phyloP scores from a whole-genome alignment of 2,888 invertebrate genomes.

The Noctua janthina region DNA sequence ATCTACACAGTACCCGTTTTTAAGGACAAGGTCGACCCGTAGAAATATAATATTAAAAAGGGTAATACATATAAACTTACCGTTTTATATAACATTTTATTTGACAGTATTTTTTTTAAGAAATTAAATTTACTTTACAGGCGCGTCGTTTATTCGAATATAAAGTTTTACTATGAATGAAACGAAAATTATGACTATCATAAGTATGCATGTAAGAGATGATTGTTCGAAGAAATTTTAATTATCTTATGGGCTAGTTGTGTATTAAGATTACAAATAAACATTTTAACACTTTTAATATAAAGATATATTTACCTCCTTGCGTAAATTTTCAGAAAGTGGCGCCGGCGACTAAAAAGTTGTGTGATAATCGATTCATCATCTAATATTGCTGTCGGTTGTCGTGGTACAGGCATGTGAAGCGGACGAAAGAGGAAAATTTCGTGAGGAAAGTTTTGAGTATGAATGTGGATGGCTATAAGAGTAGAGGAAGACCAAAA shows the following conservation, averaged over 20 bases:
- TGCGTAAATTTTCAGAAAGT: not conserved
- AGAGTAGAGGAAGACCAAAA: not conserved
- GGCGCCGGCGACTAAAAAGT: not conserved
- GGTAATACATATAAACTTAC: conserved; percentile 21
- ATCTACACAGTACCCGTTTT: not conserved
- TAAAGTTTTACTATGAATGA: not conserved
- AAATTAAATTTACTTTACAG: conserved; percentile 17
- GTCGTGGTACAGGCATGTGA: not conserved
- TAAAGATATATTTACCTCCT: not conserved
- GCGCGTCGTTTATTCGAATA: not conserved
- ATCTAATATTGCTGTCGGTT: too few species aligned
- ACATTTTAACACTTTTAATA: not conserved
- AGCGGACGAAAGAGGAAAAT: not conserved
- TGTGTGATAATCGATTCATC: not conserved
- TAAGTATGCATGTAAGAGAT: not conserved
- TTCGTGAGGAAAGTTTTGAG: not conserved
- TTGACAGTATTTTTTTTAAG: conserved; percentile 17
- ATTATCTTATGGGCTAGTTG: not conserved
- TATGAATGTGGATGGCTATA: not conserved
- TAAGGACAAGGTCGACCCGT: conserved; percentile 37
- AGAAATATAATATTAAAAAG: conserved; percentile 11
- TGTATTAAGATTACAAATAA: not conserved
- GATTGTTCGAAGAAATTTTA: not conserved
- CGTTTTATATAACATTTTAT: conserved; percentile 18
- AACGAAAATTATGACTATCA: not conserved